phyloP scores from a whole-genome alignment of 1,140 invertebrate genomes.

The Marisa cornuarietis region DNA sequence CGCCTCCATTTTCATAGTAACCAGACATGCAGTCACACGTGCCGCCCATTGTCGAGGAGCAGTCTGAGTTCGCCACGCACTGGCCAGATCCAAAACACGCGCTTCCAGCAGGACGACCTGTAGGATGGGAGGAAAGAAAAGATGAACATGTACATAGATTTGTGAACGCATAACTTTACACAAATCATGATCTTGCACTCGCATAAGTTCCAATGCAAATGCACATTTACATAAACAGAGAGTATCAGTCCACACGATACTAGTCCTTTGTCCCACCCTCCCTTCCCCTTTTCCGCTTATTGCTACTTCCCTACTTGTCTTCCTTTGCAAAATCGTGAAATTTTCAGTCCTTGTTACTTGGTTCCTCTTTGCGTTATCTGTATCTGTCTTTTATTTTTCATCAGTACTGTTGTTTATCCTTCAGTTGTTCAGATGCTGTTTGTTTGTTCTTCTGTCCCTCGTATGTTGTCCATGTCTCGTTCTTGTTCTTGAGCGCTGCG shows the following conservation, averaged over 20 bases:
- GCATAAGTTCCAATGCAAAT: neutral
- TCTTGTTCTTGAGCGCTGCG: too few relatives aligned
- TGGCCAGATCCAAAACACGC: conserved; percentile 30
- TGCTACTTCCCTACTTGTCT: too few relatives aligned
- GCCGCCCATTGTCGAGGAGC: conserved; percentile 30
- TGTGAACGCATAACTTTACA: neutral
- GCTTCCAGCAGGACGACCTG: conserved; percentile 22
- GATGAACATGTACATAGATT: neutral
- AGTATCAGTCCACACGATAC: neutral
- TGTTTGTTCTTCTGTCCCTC: too few relatives aligned
- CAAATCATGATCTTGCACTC: neutral
- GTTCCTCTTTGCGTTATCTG: too few relatives aligned
- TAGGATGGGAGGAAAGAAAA: neutral
- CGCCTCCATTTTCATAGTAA: conserved; percentile 20
- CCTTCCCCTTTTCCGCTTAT: neutral
- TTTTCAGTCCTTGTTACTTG: too few relatives aligned
- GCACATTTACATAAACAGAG: neutral
- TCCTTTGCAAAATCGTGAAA: too few relatives aligned
- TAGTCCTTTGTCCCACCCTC: neutral
- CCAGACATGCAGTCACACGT: conserved; percentile 27
- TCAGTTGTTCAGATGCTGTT: too few relatives aligned
- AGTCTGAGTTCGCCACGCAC: conserved; percentile 29
- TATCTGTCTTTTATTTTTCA: too few relatives aligned
- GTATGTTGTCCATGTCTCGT: too few relatives aligned
- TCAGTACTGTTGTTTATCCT: too few relatives aligned